phyloP scores from a whole-genome alignment of 64 coral and sea anemone genomes.

The Montipora foliosa region DNA sequence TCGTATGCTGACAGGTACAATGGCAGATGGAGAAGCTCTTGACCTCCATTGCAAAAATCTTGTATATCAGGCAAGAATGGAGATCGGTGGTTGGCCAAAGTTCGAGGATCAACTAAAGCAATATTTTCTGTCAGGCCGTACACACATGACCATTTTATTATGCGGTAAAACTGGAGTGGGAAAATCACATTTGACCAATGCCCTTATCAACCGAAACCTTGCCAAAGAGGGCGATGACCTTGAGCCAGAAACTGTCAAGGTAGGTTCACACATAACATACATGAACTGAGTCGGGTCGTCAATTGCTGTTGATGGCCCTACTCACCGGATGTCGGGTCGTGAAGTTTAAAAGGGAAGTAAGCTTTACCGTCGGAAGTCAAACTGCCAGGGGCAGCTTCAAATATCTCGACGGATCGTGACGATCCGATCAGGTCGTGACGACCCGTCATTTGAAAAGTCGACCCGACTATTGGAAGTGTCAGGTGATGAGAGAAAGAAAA shows the following conservation, averaged over 20 bases:
- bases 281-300: too few species aligned
- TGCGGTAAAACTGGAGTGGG: constrained; percentile 32
- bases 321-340: too few species aligned
- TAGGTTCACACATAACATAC: not conserved
- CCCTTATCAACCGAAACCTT: not conserved
- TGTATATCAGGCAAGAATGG: not conserved
- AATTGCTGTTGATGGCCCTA: too few species aligned
- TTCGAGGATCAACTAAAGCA: constrained; percentile 6
- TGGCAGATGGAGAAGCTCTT: constrained; percentile 10
- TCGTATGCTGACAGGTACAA: not conserved
- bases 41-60: not conserved
- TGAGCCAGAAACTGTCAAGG: constrained; percentile 15
- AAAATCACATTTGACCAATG: constrained; percentile 39
- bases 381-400: too few species aligned
- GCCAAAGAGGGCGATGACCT: constrained; percentile 32
- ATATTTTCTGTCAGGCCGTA: constrained; percentile 11
- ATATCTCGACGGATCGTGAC: too few species aligned
- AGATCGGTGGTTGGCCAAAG: not conserved
- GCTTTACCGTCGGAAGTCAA: too few species aligned
- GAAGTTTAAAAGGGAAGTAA: too few species aligned
- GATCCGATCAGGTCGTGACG: too few species aligned
- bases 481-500: too few species aligned
- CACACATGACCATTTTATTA: constrained; percentile 2
- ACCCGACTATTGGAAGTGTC: too few species aligned
- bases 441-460: too few species aligned